Conservation (phyloP, 2,888 invertebrate species). For the Ophonus ardosiacus region DNA sequence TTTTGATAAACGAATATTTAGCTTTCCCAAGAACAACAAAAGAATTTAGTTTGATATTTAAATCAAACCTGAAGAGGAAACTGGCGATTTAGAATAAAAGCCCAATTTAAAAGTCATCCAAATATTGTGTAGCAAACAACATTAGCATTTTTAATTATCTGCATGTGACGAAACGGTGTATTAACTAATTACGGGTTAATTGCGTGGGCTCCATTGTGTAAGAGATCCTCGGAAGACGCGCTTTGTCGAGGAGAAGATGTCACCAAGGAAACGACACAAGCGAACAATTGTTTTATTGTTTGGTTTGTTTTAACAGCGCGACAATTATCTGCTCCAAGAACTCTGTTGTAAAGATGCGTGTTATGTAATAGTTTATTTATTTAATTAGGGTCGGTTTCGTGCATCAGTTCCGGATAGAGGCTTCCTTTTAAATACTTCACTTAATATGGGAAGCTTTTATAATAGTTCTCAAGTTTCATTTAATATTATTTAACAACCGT, state of each 20-base stretch:
- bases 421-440: slow-evolving; percentile 6
- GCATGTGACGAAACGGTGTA: slow-evolving; percentile 39
- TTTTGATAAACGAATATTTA: not conserved
- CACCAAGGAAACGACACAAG: slow-evolving; percentile 43
- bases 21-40: not conserved
- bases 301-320: slow-evolving; percentile 53
- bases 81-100: not conserved
- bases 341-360: slow-evolving; percentile 24
- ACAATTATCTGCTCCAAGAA: slow-evolving; percentile 57
- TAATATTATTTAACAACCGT: not conserved
- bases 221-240: slow-evolving; percentile 25
- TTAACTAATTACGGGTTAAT: slow-evolving; percentile 56
- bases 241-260: slow-evolving; percentile 52
- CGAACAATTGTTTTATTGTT: slow-evolving; percentile 56
- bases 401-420: not conserved
- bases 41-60: not conserved
- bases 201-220: slow-evolving; percentile 48
- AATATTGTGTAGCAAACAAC: not conserved
- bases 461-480: not conserved
- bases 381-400: slow-evolving; percentile 37
- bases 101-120: not conserved
- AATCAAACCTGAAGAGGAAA: not conserved
- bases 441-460: not conserved
- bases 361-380: slow-evolving; percentile 52
- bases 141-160: slow-evolving; percentile 26